Base-by-base conservation (phyloP, 2,888 invertebrate species). In the Gasteruption jaculator region DNA sequence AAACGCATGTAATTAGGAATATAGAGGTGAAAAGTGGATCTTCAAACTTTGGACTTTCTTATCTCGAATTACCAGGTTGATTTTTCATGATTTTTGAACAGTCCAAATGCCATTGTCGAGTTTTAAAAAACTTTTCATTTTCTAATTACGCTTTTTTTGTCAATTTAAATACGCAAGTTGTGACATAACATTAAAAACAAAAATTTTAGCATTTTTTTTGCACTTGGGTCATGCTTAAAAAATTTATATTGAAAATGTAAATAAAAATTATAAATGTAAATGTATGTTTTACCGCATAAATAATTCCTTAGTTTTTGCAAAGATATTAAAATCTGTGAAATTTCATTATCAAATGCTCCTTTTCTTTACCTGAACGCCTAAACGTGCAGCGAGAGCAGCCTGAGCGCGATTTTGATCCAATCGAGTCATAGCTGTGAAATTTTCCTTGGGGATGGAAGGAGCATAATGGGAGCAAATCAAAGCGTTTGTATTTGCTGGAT, bases 401-500 rank as follows among this genome's bases (percentile, higher is more conserved):
- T 86, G 86, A 4, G 97, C 97, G 62, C 99, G 83, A 73, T 99
- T 99, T 71, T 99, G 97, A 74, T 99, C 99, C 36, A 99, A 78
- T 48, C 99, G 81, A 0, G 99, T 99, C 91, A 99, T 93, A 7
- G 96, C 96, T 25, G 91, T 88, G 72, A 99, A 97, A 73, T 97
- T 97, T 68, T 91, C 86, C 58, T 85, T 85, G 12, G 97, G 95
- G 64, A 99, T 96, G 15, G 91, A 88, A 10, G 95, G 94, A 18
- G 94, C 94, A 68, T 93, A 96, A 65, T 91, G 91, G 8, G 91
- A 87, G 71, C 94, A 93, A 56, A 99, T 91, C 35, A 92, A 74
- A 8, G 96, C 96, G 74, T 99, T 99, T 3, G 99, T 99, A 71
- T 99, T 99, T 12, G 99, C 99, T 36, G 99, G 99, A 73, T 99